phyloP scores from a whole-genome alignment of 1,140 invertebrate genomes.

The Rhagoletis zephyria region DNA sequence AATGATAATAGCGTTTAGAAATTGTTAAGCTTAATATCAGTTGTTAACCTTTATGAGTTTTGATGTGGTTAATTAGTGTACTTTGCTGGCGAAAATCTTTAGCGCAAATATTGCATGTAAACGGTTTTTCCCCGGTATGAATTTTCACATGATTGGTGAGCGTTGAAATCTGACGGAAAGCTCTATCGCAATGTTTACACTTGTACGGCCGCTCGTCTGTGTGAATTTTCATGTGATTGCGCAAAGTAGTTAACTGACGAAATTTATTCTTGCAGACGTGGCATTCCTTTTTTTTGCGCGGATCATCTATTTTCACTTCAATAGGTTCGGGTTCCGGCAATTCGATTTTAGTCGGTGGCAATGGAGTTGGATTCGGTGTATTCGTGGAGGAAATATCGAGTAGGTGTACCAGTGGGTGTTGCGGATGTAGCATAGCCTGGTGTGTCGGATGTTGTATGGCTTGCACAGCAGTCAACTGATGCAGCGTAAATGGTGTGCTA shows the following conservation, averaged over 20 bases:
- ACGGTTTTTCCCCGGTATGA: conserved; percentile 72
- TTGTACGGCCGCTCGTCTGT: conserved; percentile 72
- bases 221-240: conserved; percentile 73
- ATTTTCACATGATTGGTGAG: conserved; percentile 73
- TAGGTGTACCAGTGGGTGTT: conserved; percentile 69
- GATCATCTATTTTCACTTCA: conserved; percentile 67
- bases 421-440: conserved; percentile 71
- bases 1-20: background rate
- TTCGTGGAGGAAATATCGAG: conserved; percentile 69
- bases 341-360: conserved; percentile 69
- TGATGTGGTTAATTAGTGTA: conserved; percentile 72
- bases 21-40: background rate
- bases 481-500: conserved; percentile 67
- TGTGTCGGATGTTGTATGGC: conserved; percentile 72
- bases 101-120: conserved; percentile 71
- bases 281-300: conserved; percentile 72
- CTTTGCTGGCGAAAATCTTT: conserved; percentile 72
- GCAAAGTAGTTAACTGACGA: conserved; percentile 71
- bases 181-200: conserved; percentile 72
- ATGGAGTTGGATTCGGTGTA: conserved; percentile 65
- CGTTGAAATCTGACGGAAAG: conserved; percentile 71
- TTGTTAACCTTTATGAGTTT: conserved; percentile 72
- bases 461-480: conserved; percentile 70
- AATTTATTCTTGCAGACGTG: conserved; percentile 73
- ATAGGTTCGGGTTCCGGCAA: conserved; percentile 64